Evolutionary conservation across 2,797 vertebrate genomes (phyloP), one percentile per base, ranked within the genome.

Genomic region (Dryobates pubescens): DNA sequence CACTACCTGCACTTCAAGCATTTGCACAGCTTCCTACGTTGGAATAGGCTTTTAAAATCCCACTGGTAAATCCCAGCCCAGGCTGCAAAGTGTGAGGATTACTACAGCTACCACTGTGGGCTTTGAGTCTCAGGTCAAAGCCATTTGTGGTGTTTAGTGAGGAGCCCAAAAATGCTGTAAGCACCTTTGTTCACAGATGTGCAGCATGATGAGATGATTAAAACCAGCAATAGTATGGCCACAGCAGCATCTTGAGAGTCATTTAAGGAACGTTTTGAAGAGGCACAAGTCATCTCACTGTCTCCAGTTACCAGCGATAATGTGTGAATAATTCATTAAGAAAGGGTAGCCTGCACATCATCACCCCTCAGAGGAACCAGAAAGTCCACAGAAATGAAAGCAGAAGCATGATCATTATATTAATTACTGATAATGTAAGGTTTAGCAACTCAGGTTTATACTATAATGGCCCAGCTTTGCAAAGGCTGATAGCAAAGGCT

Each of bases 261-360:
- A 94, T 78, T 91, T 53, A 78, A 53, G 27, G 23, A 81, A 53
- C 7, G 1, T 57, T 78, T 53, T 45, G 68, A 88, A 92, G 80
- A 93, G 56, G 17, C 23, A 56, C 32, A 63, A 92, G 82, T 47
- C 59, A 82, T 86, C 38, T 69, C 29, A 23, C 34, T 59, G 73
- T 63, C 77, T 80, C 77, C 78, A 67, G 77, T 78, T 84, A 58
- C 77, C 57, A 90, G 49, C 62, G 76, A 79, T 77, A 88, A 89
- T 10, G 17, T 34, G 70, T 58, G 83, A 95, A 92, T 69, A 89
- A 85, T 67, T 80, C 65, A 85, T 94, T 96, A 87, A 59, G 56
- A 86, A 84, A 86, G 75, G 62, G 32, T 70, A 94, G 68, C 16
- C 49, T 63, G 56, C 23, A 69, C 71, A 86, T 68, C 72, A 89